These are phyloP conservation scores for Pyrgilauda ruficollis DNA, from an alignment of 2,113 vertebrate species.

Conservation along the genomic window DNA sequence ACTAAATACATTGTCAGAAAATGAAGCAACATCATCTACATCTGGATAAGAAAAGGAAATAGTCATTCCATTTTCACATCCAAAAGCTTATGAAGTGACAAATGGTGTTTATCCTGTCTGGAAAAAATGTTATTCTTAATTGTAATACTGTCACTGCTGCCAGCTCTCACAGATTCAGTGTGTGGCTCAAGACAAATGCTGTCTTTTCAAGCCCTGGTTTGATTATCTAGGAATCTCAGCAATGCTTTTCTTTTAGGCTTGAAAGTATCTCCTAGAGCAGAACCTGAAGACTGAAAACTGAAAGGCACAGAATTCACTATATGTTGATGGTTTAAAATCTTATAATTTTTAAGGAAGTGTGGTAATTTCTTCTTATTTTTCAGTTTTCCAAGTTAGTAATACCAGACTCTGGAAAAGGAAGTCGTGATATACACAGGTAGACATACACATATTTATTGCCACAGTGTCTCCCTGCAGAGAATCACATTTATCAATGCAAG, in stretches of 20 bases:
- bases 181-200: not conserved
- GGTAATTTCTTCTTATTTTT: not conserved
- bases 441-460: not conserved
- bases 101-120: conserved; percentile 46
- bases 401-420: not conserved
- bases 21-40: conserved; percentile 10
- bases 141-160: conserved; percentile 25
- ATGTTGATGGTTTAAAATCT: not conserved
- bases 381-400: not conserved
- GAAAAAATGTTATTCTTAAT: conserved; percentile 44
- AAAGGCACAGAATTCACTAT: not conserved
- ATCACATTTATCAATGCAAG: not conserved
- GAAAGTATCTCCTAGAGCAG: not conserved
- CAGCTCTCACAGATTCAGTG: conserved; percentile 24
- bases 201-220: conserved; percentile 20
- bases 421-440: not conserved
- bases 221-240: not conserved
- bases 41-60: conserved; percentile 27
- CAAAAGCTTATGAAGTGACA: conserved; percentile 26
- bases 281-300: not conserved
- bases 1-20: not conserved
- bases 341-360: not conserved
- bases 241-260: not conserved
- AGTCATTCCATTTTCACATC: conserved; percentile 5
- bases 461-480: not conserved